Conservation (phyloP, 2,888 invertebrate species). For the Volucella bombylans region DNA sequence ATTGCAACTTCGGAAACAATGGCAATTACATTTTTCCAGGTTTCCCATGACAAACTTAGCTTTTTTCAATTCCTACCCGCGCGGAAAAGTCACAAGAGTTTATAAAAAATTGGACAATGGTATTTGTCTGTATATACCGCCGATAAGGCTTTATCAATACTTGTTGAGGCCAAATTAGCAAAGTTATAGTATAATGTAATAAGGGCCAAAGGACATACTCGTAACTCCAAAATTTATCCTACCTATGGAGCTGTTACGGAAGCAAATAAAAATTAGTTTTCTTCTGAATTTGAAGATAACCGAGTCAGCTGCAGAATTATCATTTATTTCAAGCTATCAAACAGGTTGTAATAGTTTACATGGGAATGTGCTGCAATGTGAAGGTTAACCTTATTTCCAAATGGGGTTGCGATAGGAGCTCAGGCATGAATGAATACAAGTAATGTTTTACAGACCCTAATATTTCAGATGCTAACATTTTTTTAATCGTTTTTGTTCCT, state of each 20-base stretch:
- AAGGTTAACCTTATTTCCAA: not conserved
- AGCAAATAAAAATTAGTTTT: not conserved
- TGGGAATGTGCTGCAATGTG: not conserved
- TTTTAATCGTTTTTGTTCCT: constrained; percentile 12
- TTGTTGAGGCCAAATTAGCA: not conserved
- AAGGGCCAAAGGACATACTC: not conserved
- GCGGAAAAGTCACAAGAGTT: not conserved
- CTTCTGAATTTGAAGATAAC: not conserved
- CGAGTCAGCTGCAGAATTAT: not conserved
- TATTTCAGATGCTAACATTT: constrained; percentile 18
- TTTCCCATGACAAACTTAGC: constrained; percentile 10
- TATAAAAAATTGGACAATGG: not conserved
- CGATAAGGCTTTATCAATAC: not conserved
- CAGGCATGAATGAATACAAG: constrained; percentile 2
- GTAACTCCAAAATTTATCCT: not conserved
- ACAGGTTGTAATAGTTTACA: not conserved
- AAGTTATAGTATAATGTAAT: not conserved
- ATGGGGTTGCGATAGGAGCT: not conserved
- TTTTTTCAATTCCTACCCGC: not conserved
- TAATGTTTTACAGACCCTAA: constrained; percentile 1
- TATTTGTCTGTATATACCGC: not conserved
- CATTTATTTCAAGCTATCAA: not conserved
- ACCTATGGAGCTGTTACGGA: not conserved
- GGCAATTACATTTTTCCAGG: constrained; percentile 4
- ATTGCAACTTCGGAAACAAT: constrained; percentile 14